Evolutionary conservation across 2,888 invertebrate species (phyloP), one percentile per base, ranked within the genome.

Genomic region (Cosmia pyralina): DNA sequence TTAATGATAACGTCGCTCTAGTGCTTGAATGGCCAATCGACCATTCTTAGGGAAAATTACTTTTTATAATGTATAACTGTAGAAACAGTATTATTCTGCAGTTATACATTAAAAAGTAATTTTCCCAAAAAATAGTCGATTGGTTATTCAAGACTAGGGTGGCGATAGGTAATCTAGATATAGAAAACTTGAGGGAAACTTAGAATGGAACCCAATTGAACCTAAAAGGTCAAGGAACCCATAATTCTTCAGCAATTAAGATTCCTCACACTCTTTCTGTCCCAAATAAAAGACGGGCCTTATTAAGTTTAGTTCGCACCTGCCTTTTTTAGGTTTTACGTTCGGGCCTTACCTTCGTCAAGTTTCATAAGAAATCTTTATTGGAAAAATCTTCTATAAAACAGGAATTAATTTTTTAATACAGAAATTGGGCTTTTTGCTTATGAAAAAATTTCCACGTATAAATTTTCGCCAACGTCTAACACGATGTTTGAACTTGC

Each of bases 381-480:
- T 72, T 74, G 75, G 77, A 62, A 80, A 84, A 85, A 87, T 83
- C 89, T 88, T 83, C 83, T 87, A 87, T 92, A 91, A 92, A 92
- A 91, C 85, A 85, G 75, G 86, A 92, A 92, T 92, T 92, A 91
- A 90, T 90, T 91, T 91, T 38, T 92, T 90, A 90, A 88, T 88
- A 86, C 81, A 70, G 70, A 79, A 80, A 82, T 80, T 70, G 72
- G 69, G 70, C 78, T 69, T 77, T 74, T 80, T 84, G 67, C 65
- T 81, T 55, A 74, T 75, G 52, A 52, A 44, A 48, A 72, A 41
- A 53, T 11, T 13, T 53, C 55, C 22, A 34, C 62, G 55, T 34
- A 11, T 50, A 59, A 44, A 69, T 70, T 75, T 48, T 57, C 44
- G 34, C 13, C 46, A 58, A 59, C 17, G 15, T 28, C 28, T 28